Base-by-base conservation (phyloP, 2,113 vertebrate species). In the Phalacrocorax brasilianus region DNA sequence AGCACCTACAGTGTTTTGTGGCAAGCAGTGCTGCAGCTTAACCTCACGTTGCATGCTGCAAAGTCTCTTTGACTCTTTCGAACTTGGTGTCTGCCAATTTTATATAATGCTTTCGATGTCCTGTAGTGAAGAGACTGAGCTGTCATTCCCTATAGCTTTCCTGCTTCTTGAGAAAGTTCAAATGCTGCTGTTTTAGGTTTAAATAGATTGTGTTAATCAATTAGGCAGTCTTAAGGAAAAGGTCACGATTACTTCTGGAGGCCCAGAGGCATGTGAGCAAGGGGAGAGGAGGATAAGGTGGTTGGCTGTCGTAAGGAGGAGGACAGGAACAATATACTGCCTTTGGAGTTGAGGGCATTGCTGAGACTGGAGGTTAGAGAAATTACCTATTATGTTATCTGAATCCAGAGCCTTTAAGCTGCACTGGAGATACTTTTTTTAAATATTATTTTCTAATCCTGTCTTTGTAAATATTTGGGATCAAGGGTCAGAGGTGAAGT, bases 211-310 rank as follows among this genome's bases (percentile, higher is more conserved):
- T 33, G 15, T 74, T 75, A 76, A 74, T 86, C 55, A 73, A 32
- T 83, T 83, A 80, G 40, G 16, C 24, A 50, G 27, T 53, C 42
- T 76, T 79, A 83, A 92, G 32, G 83, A 83, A 86, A 92, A 92
- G n/a, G 47, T 80, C 42, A 16, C 8, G 76, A 10, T 74, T 91
- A n/a, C 45, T 88, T 83, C 73, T 81, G 50, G 72, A 80, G 38
- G 21, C 22, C n/a, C 13, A 62, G 28, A 86, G 26, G 42, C 42
- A 23, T 21, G 8, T 62, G 80, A 86, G 40, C 38, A 67, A 71
- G 52, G 24, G 47, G 8, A 65, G 35, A 61, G 8, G 18, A 24
- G 20, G 40, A 33, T n/a, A 73, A 84, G 24, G 47, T 63, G 55
- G 38, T 68, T 91, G 63, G 26, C 72, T 74, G 28, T 66, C 45